These are phyloP conservation scores for Elegia similella DNA, from an alignment of 2,888 invertebrate genomes.

Conservation along the genomic window DNA sequence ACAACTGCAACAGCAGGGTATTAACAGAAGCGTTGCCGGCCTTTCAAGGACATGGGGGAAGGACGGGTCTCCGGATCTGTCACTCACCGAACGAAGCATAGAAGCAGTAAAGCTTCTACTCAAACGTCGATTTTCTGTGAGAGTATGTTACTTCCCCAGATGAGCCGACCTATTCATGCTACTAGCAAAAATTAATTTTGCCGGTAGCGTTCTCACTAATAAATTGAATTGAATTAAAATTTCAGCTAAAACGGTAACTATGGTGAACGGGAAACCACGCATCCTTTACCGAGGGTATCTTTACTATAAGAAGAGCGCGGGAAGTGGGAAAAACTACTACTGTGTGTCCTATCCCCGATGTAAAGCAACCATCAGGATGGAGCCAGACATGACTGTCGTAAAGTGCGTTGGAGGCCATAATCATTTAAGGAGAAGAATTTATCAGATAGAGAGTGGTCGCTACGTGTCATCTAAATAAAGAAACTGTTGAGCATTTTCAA, in stretches of 20 bases:
- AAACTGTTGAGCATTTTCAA: neutral
- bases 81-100: no score
- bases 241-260: neutral
- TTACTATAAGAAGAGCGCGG: neutral
- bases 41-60: no score
- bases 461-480: constrained; percentile 1
- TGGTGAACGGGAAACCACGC: neutral
- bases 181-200: no score
- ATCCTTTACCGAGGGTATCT: neutral
- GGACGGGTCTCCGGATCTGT: no score
- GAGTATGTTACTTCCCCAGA: no score
- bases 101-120: no score
- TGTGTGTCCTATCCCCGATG: neutral
- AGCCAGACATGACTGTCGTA: neutral
- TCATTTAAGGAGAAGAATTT: neutral
- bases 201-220: no score
- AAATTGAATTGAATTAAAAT: neutral
- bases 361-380: neutral
- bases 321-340: neutral
- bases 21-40: no score
- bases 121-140: no score
- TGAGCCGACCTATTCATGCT: no score
- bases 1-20: no score
- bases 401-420: neutral
- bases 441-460: neutral